Percentiles rank a stretch among this genome's conserved stretches.
Conservation (phyloP, 2,888 invertebrate species). For the Trachelus iudaicus region DNA sequence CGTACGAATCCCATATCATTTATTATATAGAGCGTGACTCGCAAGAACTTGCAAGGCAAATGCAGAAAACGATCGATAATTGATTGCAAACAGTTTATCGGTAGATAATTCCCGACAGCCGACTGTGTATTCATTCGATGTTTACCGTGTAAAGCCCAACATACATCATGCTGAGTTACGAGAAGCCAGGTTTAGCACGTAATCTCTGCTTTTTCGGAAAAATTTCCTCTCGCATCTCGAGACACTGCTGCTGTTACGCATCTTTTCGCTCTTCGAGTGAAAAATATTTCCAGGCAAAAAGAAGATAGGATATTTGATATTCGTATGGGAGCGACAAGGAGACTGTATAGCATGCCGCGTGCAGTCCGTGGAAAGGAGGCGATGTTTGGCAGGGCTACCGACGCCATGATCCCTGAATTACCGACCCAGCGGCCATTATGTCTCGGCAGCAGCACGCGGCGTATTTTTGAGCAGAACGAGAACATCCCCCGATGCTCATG, state of each 20-base stretch:
- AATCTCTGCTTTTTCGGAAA: not conserved
- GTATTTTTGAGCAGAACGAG: not conserved
- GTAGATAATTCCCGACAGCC: no score
- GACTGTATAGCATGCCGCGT: not conserved
- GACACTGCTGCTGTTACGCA: not conserved
- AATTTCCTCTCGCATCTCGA: not conserved
- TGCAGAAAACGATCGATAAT: not conserved
- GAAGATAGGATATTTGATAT: not conserved
- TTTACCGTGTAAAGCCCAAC: not conserved
- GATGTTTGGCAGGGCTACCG: not conserved
- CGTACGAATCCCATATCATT: not conserved
- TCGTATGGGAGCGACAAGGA: not conserved
- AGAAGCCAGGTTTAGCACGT: not conserved
- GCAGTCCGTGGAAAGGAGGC: not conserved
- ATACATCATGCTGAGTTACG: not conserved
- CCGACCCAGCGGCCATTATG: not conserved
- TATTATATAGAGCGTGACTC: not conserved
- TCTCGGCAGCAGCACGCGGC: not conserved
- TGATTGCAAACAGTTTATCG: not conserved
- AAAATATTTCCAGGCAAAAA: not conserved
- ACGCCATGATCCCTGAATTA: not conserved
- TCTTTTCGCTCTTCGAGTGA: not conserved
- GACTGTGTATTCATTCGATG: not conserved
- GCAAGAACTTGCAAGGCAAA: not conserved
- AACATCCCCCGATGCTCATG: not conserved